Conservation (phyloP, 2,113 vertebrate genomes). For the Leucosticte australis region DNA sequence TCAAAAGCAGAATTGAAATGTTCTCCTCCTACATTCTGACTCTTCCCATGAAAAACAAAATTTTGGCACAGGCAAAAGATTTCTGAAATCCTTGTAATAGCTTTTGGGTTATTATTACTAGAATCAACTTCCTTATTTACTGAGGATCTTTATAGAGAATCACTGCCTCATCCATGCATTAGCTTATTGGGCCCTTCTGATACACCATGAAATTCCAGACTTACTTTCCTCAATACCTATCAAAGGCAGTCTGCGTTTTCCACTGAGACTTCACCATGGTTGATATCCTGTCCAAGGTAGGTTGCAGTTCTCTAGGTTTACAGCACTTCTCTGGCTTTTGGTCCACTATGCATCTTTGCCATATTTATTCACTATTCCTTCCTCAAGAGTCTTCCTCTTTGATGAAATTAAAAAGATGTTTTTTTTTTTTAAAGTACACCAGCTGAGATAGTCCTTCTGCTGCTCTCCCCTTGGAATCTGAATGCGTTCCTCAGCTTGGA, state of each 20-base stretch:
- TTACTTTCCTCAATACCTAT: not conserved
- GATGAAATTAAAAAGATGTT: not conserved
- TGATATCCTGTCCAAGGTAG: not conserved
- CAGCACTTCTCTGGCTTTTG: not conserved
- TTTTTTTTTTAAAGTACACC: not conserved
- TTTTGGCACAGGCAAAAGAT: not conserved
- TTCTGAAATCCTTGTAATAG: not conserved
- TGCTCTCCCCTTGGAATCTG: not conserved
- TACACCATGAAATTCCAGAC: not conserved
- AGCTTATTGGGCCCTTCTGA: not conserved
- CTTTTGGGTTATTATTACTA: not conserved
- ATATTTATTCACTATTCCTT: not conserved
- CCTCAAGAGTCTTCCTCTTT: not conserved
- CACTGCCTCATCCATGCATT: not conserved
- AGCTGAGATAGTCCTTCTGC: not conserved
- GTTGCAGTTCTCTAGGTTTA: not conserved
- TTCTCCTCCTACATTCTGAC: not conserved
- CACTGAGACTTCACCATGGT: not conserved
- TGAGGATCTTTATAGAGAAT: not conserved
- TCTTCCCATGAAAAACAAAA: not conserved
- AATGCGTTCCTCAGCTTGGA: not conserved
- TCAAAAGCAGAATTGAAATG: not conserved
- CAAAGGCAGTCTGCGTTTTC: not conserved
- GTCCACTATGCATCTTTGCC: not conserved
- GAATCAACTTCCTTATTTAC: not conserved